Evolutionary conservation across 2,113 vertebrate species (phyloP).

Genomic region (Engraulis encrasicolus): DNA sequence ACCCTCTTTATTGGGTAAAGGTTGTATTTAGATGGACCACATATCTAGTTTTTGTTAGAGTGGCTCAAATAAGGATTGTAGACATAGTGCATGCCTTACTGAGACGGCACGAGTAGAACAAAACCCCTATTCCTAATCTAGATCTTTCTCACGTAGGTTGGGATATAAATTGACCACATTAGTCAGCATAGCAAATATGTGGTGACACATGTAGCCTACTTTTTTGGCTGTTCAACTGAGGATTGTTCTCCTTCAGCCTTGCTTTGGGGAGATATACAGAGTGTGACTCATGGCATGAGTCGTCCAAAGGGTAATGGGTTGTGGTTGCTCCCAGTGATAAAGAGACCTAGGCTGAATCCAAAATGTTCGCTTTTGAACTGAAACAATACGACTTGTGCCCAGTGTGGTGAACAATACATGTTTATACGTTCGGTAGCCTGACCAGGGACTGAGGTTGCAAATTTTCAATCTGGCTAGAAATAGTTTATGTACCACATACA

Average conservation of each 20-base stretch:
- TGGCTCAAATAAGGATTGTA: background rate
- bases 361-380: no score
- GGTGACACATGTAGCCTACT: background rate
- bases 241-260: background rate
- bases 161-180: background rate
- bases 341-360: background rate
- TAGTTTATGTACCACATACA: no score
- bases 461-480: no score
- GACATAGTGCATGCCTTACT: background rate
- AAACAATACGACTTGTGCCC: no score
- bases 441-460: no score
- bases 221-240: background rate
- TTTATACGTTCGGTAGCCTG: no score
- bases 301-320: background rate
- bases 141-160: background rate
- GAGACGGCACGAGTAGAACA: background rate
- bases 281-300: background rate
- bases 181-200: background rate
- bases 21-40: background rate
- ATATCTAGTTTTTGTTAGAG: background rate
- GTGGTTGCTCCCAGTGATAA: background rate
- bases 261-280: background rate
- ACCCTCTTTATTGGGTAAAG: background rate
- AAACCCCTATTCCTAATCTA: background rate
- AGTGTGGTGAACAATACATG: no score